Evolutionary conservation across 2,888 invertebrate species (phyloP).

Genomic region (Bursaphelenchus okinawaensis): DNA sequence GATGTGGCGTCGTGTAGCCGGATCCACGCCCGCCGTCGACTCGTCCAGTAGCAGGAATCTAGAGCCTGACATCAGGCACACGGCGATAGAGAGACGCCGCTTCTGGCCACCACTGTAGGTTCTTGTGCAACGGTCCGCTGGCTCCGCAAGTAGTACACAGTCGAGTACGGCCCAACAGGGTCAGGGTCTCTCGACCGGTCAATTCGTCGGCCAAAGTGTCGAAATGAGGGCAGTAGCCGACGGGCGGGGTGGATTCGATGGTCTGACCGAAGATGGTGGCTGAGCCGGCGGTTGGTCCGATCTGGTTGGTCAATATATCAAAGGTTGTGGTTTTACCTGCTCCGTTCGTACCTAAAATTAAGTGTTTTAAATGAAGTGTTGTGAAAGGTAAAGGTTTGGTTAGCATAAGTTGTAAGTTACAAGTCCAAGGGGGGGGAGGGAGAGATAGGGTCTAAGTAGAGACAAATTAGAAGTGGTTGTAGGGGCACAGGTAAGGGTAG

Average conservation of each 20-base stretch:
- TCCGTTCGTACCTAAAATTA: constrained; percentile 1
- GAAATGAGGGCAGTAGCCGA: constrained; percentile 50
- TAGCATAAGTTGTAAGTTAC: no score
- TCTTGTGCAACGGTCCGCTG: constrained; percentile 27
- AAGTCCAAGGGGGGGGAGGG: no score
- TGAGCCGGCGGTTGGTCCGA: constrained; percentile 24
- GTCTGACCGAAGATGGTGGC: constrained; percentile 28
- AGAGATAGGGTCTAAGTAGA: no score
- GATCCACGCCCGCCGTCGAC: constrained; percentile 62
- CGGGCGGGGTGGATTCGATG: constrained; percentile 10
- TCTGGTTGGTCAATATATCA: constrained; percentile 41
- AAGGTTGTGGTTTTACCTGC: constrained; percentile 48
- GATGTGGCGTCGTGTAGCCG: constrained; percentile 66
- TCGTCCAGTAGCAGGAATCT: constrained; percentile 67
- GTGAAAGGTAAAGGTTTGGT: no score
- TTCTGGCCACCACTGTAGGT: constrained; percentile 71
- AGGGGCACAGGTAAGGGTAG: no score
- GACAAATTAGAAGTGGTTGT: no score
- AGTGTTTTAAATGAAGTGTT: no score
- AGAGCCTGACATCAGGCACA: constrained; percentile 71
- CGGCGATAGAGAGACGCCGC: constrained; percentile 73
- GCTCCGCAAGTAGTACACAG: constrained; percentile 22
- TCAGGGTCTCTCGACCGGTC: constrained; percentile 36
- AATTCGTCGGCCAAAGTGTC: constrained; percentile 44
- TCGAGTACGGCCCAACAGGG: constrained; percentile 28